Base-by-base conservation (phyloP, 1,140 invertebrate species). In the Thaumatotibia leucotreta region DNA sequence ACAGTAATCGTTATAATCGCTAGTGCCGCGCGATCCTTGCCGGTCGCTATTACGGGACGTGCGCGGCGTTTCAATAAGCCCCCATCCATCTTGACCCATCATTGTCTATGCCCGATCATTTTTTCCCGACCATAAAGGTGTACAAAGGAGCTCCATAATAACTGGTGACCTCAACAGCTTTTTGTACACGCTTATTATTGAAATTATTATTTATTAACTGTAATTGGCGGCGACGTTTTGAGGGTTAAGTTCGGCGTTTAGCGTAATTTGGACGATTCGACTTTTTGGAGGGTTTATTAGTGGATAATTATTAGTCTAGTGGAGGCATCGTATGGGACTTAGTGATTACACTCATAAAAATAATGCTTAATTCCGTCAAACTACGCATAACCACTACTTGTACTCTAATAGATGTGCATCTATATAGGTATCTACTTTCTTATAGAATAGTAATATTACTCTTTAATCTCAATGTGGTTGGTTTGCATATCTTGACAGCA, bases 201-300 rank as follows among this genome's bases (percentile, higher is more conserved):
- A 90, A 90, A 90, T 88, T 88, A 90, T 90, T 84, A 88, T 88
- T 90, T 88, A 88, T 88, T 90, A 90, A 82, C 83, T 77, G 79
- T 90, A 88, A 90, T 90, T 83, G 88, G 86, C 83, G 77, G 80
- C 83, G 87, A 89, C 87, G 86, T 80, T 84, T 89, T 70, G 84
- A 84, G 83, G 84, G 86, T 84, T 88, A 89, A 88, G 77, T 88
- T 75, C 80, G 73, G 76, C 80, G 86, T 90, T 90, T 90, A 90
- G 86, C 84, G 86, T 88, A 89, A 89, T 89, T 89, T 84, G 83
- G 79, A 73, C 79, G 76, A 73, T 84, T 84, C 77, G 77, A 70
- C 69, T 79, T 81, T 85, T 84, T 74, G 72, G 74, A 76, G 78
- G 80, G 81, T 75, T 82, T 81, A 87, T 84, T 77, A 79, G 80